Percentiles rank a stretch among this genome's conserved stretches.
Conservation (phyloP, 1,140 invertebrate genomes). For the Diprion similis region DNA sequence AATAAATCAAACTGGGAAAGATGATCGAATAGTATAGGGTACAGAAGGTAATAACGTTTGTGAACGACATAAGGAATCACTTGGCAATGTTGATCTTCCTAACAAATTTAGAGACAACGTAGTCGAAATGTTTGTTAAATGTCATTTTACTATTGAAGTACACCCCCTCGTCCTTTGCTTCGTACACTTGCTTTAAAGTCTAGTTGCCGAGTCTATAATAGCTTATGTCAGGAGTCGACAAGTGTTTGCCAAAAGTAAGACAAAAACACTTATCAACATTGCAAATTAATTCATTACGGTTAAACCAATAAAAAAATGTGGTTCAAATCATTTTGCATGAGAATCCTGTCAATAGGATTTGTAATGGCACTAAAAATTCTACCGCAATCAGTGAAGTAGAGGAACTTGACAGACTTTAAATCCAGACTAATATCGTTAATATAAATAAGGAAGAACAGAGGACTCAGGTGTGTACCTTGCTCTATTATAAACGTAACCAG, state of each 20-base stretch:
- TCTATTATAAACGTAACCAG: neutral
- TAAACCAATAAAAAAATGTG: neutral
- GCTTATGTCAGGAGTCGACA: neutral
- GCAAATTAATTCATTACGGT: neutral
- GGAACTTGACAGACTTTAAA: neutral
- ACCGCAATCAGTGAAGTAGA: neutral
- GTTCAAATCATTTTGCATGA: neutral
- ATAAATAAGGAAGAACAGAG: neutral
- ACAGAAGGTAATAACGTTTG: too few relatives aligned
- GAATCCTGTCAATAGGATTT: neutral
- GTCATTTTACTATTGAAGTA: neutral
- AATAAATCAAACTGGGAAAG: too few relatives aligned
- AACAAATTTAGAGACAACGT: neutral
- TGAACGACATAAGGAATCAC: neutral
- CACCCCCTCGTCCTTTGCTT: neutral
- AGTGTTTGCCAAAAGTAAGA: neutral
- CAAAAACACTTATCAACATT: slow-evolving; percentile 2
- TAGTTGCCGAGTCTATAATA: neutral
- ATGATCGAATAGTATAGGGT: too few relatives aligned
- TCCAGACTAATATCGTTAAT: neutral
- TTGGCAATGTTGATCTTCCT: neutral
- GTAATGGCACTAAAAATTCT: neutral
- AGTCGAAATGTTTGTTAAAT: neutral
- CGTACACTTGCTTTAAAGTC: neutral
- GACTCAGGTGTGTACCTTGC: neutral